Conservation (phyloP, 2,113 vertebrate species). For the Hucho hucho region DNA sequence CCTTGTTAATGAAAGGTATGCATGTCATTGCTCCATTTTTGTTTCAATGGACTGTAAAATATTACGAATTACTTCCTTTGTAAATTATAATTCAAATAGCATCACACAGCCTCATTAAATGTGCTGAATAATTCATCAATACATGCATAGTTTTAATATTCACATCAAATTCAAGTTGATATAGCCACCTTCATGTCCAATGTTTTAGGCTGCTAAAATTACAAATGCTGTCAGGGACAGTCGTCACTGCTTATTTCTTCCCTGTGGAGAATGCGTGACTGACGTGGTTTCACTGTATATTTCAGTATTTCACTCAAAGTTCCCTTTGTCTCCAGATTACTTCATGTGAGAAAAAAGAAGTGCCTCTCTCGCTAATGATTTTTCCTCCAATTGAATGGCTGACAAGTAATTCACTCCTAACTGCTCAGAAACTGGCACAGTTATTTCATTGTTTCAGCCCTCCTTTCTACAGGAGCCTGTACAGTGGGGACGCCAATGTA, state of each 20-base stretch:
- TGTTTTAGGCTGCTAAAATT: background rate
- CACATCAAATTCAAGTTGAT: background rate
- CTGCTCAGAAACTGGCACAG: slow-evolving; percentile 58
- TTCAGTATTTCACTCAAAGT: slow-evolving; percentile 60
- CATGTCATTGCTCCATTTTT: no score
- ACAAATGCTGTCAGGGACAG: background rate
- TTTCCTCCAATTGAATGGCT: slow-evolving; percentile 65
- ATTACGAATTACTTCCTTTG: no score
- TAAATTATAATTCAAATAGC: no score
- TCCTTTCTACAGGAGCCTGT: slow-evolving; percentile 59
- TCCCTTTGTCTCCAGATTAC: slow-evolving; percentile 66
- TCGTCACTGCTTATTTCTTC: slow-evolving; percentile 11
- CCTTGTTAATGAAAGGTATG: no score
- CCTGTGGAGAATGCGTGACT: slow-evolving; percentile 19
- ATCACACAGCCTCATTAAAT: no score
- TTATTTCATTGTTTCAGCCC: slow-evolving; percentile 68
- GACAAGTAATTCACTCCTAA: slow-evolving; percentile 66
- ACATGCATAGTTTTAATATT: background rate
- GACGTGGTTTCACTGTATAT: slow-evolving; percentile 47
- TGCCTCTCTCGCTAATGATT: slow-evolving; percentile 58
- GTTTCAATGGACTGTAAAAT: no score
- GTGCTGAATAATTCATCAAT: no score
- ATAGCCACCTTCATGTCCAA: background rate
- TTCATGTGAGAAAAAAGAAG: slow-evolving; percentile 44
- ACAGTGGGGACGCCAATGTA: slow-evolving; percentile 64